phyloP scores from a whole-genome alignment of 2,113 vertebrate genomes.

The Pseudorhombus dupliciocellatus region DNA sequence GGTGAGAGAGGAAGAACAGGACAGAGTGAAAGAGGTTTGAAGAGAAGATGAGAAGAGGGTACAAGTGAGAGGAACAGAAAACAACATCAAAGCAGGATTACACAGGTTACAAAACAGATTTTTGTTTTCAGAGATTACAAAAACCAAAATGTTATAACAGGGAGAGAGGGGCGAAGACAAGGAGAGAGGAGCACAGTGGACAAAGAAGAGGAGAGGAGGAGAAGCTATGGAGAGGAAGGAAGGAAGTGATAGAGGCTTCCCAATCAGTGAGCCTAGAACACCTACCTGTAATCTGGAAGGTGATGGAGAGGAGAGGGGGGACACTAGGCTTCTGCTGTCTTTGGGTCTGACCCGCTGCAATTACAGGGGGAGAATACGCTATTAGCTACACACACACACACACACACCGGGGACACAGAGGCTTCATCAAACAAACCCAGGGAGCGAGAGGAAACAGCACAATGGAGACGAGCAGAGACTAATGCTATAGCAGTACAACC shows the following conservation, averaged over 20 bases:
- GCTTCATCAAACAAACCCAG: conserved; percentile 43
- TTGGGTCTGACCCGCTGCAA: conserved; percentile 89
- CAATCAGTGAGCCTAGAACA: conserved; percentile 62
- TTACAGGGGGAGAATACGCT: conserved; percentile 82
- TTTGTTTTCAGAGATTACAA: too few species aligned
- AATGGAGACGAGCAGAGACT: not conserved
- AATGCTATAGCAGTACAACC: conserved; percentile 11
- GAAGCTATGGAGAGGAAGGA: not conserved
- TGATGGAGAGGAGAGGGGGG: conserved; percentile 88
- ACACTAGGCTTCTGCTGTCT: conserved; percentile 85
- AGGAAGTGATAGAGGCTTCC: not conserved
- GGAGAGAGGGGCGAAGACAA: not conserved
- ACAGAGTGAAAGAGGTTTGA: not conserved
- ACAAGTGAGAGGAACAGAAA: not conserved
- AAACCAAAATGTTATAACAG: not conserved
- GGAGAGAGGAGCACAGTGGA: not conserved
- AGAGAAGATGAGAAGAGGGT: not conserved
- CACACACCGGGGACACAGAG: not conserved
- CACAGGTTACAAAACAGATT: too few species aligned
- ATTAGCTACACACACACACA: conserved; percentile 67
- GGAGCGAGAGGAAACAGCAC: conserved; percentile 20
- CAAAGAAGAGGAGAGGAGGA: not conserved
- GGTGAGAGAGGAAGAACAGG: not conserved
- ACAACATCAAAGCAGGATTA: not conserved
- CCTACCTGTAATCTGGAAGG: conserved; percentile 92